A percentile compares a stretch with the other conserved stretches of the same genome.
These are phyloP conservation scores for Trypoxylus dichotomus DNA, from an alignment of 1,140 invertebrate genomes.

Conservation along the genomic window DNA sequence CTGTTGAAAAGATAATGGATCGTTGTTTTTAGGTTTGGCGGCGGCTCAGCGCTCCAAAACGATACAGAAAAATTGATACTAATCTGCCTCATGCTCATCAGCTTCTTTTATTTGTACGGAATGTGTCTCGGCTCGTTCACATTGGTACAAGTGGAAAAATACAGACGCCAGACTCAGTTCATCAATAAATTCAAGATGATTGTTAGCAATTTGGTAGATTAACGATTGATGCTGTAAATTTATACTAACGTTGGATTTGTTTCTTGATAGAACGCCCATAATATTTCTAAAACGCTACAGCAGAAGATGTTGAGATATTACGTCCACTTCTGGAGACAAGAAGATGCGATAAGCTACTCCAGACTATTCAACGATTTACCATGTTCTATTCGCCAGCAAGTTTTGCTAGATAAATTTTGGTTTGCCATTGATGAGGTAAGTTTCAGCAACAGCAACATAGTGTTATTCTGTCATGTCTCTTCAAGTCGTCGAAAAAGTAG, in stretches of 20 bases:
- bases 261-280: background rate
- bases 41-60: slow-evolving; percentile 16
- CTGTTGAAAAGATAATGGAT: background rate
- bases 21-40: background rate
- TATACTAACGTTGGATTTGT: background rate
- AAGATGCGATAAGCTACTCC: slow-evolving; percentile 33
- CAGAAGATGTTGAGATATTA: slow-evolving; percentile 36
- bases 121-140: slow-evolving; percentile 7
- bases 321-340: slow-evolving; percentile 35
- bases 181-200: slow-evolving; percentile 28
- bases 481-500: too few species aligned
- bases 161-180: slow-evolving; percentile 26
- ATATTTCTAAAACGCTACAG: slow-evolving; percentile 31
- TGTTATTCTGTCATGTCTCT: too few species aligned
- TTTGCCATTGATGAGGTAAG: slow-evolving; percentile 35
- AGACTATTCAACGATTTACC: slow-evolving; percentile 33
- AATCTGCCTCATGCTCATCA: background rate
- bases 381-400: slow-evolving; percentile 31
- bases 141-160: background rate
- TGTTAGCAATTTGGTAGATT: slow-evolving; percentile 7
- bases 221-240: background rate
- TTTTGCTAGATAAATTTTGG: slow-evolving; percentile 39
- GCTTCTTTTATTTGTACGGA: slow-evolving; percentile 23
- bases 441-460: background rate
- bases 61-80: slow-evolving; percentile 1